These are phyloP conservation scores for Archilochus colubris DNA, from an alignment of 2,113 vertebrate genomes.

Conservation along the genomic window DNA sequence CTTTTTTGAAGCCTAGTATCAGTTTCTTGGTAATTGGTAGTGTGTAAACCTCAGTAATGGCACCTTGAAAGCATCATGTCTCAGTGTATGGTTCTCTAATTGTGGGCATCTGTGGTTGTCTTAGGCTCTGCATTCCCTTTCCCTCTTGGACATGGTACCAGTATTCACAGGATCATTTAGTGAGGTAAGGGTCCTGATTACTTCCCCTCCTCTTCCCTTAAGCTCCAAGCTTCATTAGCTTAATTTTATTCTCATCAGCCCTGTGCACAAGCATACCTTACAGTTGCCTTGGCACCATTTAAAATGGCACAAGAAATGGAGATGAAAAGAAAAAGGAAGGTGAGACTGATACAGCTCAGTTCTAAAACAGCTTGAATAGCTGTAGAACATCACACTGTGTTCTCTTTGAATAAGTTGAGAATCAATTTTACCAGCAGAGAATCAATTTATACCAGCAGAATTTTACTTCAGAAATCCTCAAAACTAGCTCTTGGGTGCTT, in stretches of 20 bases:
- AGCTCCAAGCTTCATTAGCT: neutral
- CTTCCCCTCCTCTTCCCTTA: neutral
- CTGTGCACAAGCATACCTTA: neutral
- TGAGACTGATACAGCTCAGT: neutral
- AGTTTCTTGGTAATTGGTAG: neutral
- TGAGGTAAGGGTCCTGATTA: neutral
- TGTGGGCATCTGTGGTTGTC: neutral
- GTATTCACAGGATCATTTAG: neutral
- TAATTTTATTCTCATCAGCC: neutral
- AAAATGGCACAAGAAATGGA: neutral
- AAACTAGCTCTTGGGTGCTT: neutral
- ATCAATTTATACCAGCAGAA: neutral
- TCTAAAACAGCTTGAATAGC: neutral
- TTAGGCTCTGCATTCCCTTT: neutral
- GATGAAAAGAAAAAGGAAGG: neutral
- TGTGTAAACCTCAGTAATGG: neutral
- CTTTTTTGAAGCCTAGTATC: neutral
- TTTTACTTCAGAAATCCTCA: neutral
- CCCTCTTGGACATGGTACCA: neutral
- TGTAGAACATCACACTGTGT: neutral
- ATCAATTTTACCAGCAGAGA: neutral
- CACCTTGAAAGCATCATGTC: neutral
- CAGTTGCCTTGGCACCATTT: neutral
- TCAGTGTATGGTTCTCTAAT: rapidly evolving
- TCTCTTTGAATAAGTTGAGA: neutral